Percentiles rank a stretch among this genome's conserved stretches.
Conservation (phyloP, 1,140 invertebrate species). For the Alviniconcha marisindica region DNA sequence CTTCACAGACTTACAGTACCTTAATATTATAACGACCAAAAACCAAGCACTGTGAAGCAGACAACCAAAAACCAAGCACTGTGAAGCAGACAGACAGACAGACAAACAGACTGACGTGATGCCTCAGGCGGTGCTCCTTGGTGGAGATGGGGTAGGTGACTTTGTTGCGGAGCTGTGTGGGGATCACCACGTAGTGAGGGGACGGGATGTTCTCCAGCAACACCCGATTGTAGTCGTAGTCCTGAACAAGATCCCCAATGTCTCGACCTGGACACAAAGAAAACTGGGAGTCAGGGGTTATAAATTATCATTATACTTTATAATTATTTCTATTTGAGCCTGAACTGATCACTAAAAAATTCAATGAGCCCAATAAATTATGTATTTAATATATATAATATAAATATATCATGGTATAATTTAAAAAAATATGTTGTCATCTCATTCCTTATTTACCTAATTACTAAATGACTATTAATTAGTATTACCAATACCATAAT, state of each 20-base stretch:
- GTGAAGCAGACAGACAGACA: too few species aligned
- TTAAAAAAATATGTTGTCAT: too few species aligned
- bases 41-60: too few species aligned
- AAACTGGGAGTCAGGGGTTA: background rate
- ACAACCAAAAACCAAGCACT: background rate
- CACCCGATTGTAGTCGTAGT: constrained; percentile 57
- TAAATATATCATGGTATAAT: background rate
- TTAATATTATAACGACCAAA: too few species aligned
- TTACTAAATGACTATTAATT: too few species aligned
- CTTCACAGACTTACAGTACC: too few species aligned
- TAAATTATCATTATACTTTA: background rate
- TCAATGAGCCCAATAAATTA: background rate
- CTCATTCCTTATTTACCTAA: too few species aligned
- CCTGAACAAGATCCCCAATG: constrained; percentile 42
- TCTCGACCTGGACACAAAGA: constrained; percentile 37
- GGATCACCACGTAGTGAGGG: constrained; percentile 57
- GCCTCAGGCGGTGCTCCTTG: constrained; percentile 54
- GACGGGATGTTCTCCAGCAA: constrained; percentile 54
- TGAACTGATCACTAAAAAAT: background rate
- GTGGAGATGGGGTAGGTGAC: constrained; percentile 53
- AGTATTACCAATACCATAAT: too few species aligned
- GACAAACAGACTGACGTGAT: constrained; percentile 68
- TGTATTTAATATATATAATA: background rate
- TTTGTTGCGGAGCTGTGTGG: constrained; percentile 58
- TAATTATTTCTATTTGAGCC: background rate